Percentiles rank a stretch among this genome's conserved stretches.
These are phyloP conservation scores for Tenthredo mesomela DNA, from an alignment of 2,888 invertebrate species.

Conservation along the genomic window DNA sequence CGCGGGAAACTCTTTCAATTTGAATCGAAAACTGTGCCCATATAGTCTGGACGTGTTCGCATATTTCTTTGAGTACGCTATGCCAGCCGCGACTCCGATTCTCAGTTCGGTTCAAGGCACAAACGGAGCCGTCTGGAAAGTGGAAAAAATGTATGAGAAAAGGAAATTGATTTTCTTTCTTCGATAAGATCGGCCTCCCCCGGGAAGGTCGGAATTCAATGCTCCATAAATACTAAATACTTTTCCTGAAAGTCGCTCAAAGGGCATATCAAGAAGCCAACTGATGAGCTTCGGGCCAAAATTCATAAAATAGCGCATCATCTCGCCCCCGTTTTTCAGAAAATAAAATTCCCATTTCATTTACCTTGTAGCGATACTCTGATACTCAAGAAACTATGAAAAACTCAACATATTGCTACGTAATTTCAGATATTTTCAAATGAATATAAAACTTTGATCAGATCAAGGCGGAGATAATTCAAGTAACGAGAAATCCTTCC, in stretches of 20 bases:
- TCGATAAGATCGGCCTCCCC: constrained; percentile 40
- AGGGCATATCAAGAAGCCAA: constrained; percentile 12
- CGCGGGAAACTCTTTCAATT: constrained; percentile 51
- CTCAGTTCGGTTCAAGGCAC: constrained; percentile 15
- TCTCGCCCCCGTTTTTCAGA: background rate
- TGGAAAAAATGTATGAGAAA: constrained; percentile 49
- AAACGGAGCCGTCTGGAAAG: background rate
- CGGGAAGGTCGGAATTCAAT: constrained; percentile 27
- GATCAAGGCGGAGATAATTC: too few species aligned
- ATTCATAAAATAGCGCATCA: constrained; percentile 18
- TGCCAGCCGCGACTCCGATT: constrained; percentile 50
- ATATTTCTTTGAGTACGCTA: constrained; percentile 53
- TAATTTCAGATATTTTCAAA: background rate
- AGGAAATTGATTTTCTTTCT: constrained; percentile 51
- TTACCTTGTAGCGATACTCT: background rate
- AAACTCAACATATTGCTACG: background rate
- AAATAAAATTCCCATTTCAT: constrained; percentile 34
- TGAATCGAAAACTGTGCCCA: constrained; percentile 50
- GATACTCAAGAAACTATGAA: background rate
- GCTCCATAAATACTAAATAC: constrained; percentile 50
- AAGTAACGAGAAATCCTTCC: too few species aligned
- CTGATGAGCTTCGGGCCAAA: constrained; percentile 20
- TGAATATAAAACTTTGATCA: background rate
- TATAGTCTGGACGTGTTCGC: constrained; percentile 50
- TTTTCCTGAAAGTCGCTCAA: constrained; percentile 37